Evolutionary conservation across 2,113 vertebrate genomes (phyloP).

Genomic region (Fukomys damarensis): DNA sequence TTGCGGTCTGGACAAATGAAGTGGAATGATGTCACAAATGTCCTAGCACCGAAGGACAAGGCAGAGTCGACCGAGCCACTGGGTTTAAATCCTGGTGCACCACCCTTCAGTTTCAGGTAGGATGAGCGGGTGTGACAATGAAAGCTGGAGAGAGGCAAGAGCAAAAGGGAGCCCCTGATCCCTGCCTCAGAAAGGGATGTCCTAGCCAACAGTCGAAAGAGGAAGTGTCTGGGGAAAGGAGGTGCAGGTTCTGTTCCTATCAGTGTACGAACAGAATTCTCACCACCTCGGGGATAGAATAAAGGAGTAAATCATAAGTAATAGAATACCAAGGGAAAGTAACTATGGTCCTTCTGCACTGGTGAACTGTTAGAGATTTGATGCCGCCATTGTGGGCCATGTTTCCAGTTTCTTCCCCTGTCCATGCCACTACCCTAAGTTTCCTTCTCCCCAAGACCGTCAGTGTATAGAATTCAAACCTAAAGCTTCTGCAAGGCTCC

Average conservation of each 20-base stretch:
- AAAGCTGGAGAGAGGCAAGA: neutral
- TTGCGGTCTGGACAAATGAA: neutral
- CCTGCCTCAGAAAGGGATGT: neutral
- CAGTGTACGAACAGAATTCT: no score
- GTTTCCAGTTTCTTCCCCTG: no score
- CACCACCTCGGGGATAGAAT: neutral
- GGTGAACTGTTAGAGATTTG: no score
- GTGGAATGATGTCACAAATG: neutral
- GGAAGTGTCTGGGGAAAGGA: neutral
- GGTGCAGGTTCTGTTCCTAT: rapidly evolving
- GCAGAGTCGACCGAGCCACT: neutral
- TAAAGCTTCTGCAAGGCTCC: no score
- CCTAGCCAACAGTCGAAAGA: neutral
- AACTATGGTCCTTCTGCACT: no score
- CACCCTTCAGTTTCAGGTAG: neutral
- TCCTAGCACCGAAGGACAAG: neutral
- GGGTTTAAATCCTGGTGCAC: neutral
- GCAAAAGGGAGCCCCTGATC: neutral
- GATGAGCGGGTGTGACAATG: neutral
- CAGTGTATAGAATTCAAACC: no score
- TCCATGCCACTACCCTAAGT: no score
- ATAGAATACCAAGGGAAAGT: neutral
- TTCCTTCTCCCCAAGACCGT: no score
- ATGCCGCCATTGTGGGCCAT: no score
- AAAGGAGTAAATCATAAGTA: neutral